These are phyloP conservation scores for Meloe dianella DNA, from an alignment of 2,888 invertebrate genomes.

Conservation along the genomic window DNA sequence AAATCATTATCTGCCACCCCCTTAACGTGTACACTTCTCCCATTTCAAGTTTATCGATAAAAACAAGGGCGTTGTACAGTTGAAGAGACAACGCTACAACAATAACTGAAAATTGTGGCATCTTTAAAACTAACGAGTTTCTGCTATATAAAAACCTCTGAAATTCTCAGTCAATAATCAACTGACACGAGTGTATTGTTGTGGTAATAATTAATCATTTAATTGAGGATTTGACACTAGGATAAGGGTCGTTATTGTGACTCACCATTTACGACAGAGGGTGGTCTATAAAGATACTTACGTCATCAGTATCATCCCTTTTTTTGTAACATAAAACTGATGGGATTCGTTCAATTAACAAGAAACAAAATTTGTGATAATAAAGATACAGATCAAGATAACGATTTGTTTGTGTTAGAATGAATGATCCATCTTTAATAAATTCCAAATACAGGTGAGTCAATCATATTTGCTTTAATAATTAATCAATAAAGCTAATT, in stretches of 20 bases:
- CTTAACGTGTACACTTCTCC: background rate
- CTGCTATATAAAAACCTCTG: background rate
- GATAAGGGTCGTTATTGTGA: constrained; percentile 29
- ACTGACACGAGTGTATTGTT: background rate
- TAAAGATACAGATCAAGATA: too few relatives aligned
- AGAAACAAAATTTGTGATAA: too few relatives aligned
- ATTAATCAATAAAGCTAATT: constrained; percentile 29
- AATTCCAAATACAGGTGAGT: background rate
- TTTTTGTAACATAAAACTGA: constrained; percentile 1
- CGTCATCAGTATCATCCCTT: constrained; percentile 26
- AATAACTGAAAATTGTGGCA: too few relatives aligned
- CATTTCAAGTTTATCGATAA: background rate
- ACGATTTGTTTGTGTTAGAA: background rate
- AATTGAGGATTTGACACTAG: constrained; percentile 26
- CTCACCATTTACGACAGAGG: constrained; percentile 23
- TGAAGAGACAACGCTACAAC: background rate
- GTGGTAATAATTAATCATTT: constrained; percentile 28
- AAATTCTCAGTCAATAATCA: background rate
- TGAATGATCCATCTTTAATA: too few relatives aligned
- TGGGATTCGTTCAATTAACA: too few relatives aligned
- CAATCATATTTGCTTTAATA: background rate
- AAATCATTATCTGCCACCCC: background rate
- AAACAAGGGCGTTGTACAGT: background rate
- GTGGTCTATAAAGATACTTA: constrained; percentile 26
- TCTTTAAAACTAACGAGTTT: too few relatives aligned